Base-by-base conservation (phyloP, 37 sponge, comb jelly and placozoan species). In the Aplysina aerophoba region DNA sequence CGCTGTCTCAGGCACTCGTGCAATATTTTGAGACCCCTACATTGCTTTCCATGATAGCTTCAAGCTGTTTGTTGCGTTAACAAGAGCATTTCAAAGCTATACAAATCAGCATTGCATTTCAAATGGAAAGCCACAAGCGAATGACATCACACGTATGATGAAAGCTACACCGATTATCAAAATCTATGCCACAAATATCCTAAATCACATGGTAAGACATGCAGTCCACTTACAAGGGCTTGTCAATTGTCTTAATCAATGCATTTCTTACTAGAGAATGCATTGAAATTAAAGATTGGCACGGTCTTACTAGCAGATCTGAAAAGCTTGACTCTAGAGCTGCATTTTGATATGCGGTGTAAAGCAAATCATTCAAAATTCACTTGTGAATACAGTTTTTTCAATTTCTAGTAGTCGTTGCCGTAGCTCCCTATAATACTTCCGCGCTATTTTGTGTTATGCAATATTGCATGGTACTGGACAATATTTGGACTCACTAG, bases 121-220 rank as follows among this genome's bases (percentile, higher is more conserved):
- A 58, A 58, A 58, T 58, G 59, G 59, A 58, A 58, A 58, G 19
- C 59, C 59, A 58, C 59, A 58, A 58, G 59, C 59, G 19, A 58
- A 58, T 58, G 59, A 58, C 59, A 20, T 15, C 59, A 19, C 59
- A 58, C 17, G 59, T 19, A 20, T 15, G n/a, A n/a, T 58, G 19
- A 58, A 58, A 20, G 59, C 59, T 58, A 58, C 59, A 15, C 59
- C 15, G 19, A 58, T 58, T 19, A 19, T 20, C 59, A 58, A 58
- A 58, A 58, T 58, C 59, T 58, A 58, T 58, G 59, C 59, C 59
- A 58, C 59, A 58, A 58, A 19, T 15, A 58, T 20, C 19, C 59
- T 58, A 58, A 58, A n/a, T n/a, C 15, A 20, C 59, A 58, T 58
- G 59, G 59, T 15, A 20, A 58, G 59, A 58, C 59, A 15, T 58